Evolutionary conservation across 1,140 invertebrate genomes (phyloP).

Genomic region (Geopemphigus sp.): DNA sequence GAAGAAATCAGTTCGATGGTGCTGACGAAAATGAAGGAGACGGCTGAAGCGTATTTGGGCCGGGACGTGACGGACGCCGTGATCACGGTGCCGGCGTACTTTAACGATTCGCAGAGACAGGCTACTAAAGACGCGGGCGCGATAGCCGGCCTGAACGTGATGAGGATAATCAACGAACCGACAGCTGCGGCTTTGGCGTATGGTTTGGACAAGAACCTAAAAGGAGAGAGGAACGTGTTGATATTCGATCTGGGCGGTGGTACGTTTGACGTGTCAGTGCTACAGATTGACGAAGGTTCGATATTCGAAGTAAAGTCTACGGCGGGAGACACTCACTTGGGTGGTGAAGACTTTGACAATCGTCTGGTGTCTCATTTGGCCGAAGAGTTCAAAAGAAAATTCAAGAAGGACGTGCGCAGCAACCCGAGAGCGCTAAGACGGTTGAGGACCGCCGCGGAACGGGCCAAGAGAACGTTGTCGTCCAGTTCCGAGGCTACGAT

Average conservation of each 20-base stretch:
- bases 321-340: too few relatives aligned
- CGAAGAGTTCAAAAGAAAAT: too few relatives aligned
- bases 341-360: too few relatives aligned
- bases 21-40: constrained; percentile 75
- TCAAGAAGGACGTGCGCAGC: constrained; percentile 55
- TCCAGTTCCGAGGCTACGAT: too few relatives aligned
- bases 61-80: constrained; percentile 64
- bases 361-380: too few relatives aligned
- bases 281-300: constrained; percentile 66
- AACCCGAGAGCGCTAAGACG: constrained; percentile 57
- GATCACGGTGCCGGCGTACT: constrained; percentile 71
- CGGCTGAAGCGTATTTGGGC: constrained; percentile 62
- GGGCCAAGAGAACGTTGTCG: constrained; percentile 63
- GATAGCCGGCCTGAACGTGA: constrained; percentile 74
- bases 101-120: constrained; percentile 69
- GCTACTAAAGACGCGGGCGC: constrained; percentile 73
- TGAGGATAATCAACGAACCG: constrained; percentile 79
- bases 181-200: constrained; percentile 82
- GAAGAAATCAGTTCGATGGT: too few relatives aligned
- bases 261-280: constrained; percentile 81
- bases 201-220: constrained; percentile 67
- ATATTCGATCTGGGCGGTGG: constrained; percentile 75
- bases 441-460: constrained; percentile 66
- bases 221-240: constrained; percentile 57
- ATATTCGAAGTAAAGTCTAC: too few relatives aligned